Percentiles rank a stretch among this genome's conserved stretches.
Conservation (phyloP, 2,797 vertebrate species). For the Spinibarbus caldwelli region DNA sequence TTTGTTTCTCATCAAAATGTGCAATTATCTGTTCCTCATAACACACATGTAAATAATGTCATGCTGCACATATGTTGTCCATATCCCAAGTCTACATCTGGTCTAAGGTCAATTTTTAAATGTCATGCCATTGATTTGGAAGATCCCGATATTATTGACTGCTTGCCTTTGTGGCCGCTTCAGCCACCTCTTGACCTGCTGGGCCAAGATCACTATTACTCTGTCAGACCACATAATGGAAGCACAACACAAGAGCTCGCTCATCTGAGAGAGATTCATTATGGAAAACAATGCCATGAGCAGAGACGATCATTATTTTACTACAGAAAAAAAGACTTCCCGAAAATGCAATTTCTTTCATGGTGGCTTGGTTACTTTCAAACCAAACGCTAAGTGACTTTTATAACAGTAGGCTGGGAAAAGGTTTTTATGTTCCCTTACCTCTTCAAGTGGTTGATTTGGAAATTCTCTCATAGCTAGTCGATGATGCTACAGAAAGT, state of each 20-base stretch:
- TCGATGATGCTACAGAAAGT: conserved; percentile 22
- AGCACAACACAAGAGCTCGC: conserved; percentile 22
- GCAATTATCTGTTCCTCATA: conserved; percentile 45
- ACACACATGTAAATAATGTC: conserved; percentile 49
- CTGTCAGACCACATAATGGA: conserved; percentile 54
- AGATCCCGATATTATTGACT: conserved; percentile 59
- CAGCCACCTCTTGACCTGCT: conserved; percentile 60
- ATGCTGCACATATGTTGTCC: conserved; percentile 50
- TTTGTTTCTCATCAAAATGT: conserved; percentile 38
- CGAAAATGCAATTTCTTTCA: background rate
- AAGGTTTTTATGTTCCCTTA: conserved; percentile 11
- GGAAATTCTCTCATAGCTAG: conserved; percentile 36
- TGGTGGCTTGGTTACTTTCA: conserved; percentile 8
- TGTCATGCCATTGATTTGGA: conserved; percentile 58
- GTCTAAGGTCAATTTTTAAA: conserved; percentile 63
- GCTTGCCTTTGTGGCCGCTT: conserved; percentile 52
- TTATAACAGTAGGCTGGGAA: conserved; percentile 26
- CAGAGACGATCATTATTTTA: conserved; percentile 32
- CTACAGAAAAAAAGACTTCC: conserved; percentile 1
- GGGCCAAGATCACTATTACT: conserved; percentile 55
- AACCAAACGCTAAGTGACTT: conserved; percentile 12
- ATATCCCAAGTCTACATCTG: conserved; percentile 59
- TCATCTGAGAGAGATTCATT: conserved; percentile 33
- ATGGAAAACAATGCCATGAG: conserved; percentile 38
- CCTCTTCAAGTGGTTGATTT: conserved; percentile 36